Conservation (phyloP, 1,140 invertebrate genomes). For the Aphaenogaster rudis region DNA sequence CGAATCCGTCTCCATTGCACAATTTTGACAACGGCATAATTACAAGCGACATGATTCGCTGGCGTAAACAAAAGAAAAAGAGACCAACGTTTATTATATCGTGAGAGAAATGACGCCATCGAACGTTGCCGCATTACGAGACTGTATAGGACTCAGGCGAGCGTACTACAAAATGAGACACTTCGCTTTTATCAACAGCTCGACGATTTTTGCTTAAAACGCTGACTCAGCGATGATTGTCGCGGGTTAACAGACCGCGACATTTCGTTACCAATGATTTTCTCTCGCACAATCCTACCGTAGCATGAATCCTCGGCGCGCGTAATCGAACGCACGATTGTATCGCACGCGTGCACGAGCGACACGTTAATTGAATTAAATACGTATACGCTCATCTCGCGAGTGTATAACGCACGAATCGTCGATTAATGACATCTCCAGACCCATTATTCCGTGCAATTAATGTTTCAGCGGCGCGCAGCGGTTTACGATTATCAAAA, state of each 20-base stretch:
- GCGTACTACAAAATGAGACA: constrained; percentile 39
- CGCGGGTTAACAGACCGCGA: constrained; percentile 73
- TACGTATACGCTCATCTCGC: background rate
- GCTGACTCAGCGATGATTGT: constrained; percentile 74
- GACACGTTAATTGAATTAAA: constrained; percentile 48
- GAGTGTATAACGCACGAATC: constrained; percentile 18
- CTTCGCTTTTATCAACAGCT: constrained; percentile 48
- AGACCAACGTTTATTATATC: constrained; percentile 25
- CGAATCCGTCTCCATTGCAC: background rate
- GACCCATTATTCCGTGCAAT: constrained; percentile 22
- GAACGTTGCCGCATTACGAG: constrained; percentile 41
- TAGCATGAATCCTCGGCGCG: constrained; percentile 46
- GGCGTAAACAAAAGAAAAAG: constrained; percentile 16
- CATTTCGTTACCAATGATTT: constrained; percentile 69
- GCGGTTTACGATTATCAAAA: constrained; percentile 4
- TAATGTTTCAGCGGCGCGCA: constrained; percentile 5
- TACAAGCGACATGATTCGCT: background rate
- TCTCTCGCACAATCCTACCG: constrained; percentile 29
- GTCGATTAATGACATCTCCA: constrained; percentile 27
- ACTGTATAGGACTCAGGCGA: constrained; percentile 24
- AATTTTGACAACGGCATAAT: constrained; percentile 24
- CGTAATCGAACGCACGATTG: constrained; percentile 18
- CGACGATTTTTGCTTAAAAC: constrained; percentile 63
- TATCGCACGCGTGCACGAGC: constrained; percentile 1
- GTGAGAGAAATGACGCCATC: background rate